A percentile compares a stretch with the other conserved stretches of the same genome.
Evolutionary conservation across 2,888 invertebrate species (phyloP).

Genomic region (Doris montereyensis): DNA sequence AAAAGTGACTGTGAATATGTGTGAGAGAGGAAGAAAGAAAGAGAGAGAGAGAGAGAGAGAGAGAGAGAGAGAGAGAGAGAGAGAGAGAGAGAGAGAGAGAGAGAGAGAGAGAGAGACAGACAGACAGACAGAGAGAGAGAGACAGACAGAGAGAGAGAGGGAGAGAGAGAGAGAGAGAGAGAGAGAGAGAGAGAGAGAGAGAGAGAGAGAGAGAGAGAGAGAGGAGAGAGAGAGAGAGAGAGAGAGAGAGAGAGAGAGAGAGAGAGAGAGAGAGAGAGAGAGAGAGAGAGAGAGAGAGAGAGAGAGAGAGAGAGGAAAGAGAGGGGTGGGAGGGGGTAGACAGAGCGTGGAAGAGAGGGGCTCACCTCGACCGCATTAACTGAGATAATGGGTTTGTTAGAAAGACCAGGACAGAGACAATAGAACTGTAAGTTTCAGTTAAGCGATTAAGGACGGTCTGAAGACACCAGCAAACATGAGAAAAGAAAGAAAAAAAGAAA

Average conservation of each 20-base stretch:
- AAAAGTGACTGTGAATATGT: too few relatives aligned
- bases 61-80: constrained; percentile 32
- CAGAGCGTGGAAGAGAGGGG: neutral
- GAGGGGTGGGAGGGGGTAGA: neutral
- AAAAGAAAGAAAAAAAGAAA: too few relatives aligned
- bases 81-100: constrained; percentile 27
- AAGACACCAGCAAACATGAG: too few relatives aligned
- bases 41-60: constrained; percentile 37
- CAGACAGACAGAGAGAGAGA: neutral
- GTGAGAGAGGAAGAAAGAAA: neutral
- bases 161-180: neutral
- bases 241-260: constrained; percentile 34
- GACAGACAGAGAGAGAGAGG: neutral
- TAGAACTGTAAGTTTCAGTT: too few relatives aligned
- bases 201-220: neutral
- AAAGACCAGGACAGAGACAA: too few relatives aligned
- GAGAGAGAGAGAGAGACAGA: neutral
- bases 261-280: neutral
- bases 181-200: neutral
- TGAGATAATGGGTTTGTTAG: too few relatives aligned
- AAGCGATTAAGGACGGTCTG: too few relatives aligned
- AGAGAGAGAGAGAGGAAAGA: neutral
- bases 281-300: neutral
- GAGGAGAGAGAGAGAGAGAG: constrained; percentile 31
- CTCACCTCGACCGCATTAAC: constrained; percentile 33